phyloP scores from a whole-genome alignment of 2,888 invertebrate genomes.

The Ferrisia virgata region DNA sequence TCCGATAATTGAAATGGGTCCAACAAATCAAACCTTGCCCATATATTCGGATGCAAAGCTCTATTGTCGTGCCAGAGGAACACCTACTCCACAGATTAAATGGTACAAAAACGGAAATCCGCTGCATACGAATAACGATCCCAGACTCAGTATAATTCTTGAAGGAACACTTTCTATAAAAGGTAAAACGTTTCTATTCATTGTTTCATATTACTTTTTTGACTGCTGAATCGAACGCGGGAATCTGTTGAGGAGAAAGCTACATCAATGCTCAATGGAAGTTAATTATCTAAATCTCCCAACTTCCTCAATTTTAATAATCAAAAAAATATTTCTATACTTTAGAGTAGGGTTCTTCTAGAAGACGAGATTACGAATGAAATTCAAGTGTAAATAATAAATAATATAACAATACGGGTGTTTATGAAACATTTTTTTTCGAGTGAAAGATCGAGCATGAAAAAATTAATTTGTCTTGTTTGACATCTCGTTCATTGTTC shows the following conservation, averaged over 20 bases:
- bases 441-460: neutral
- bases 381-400: neutral
- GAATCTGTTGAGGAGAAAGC: neutral
- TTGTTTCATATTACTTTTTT: neutral
- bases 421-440: neutral
- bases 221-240: neutral
- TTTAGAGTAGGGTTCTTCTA: neutral
- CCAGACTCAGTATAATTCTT: conserved; percentile 63
- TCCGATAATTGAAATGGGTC: conserved; percentile 81
- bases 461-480: conserved; percentile 33
- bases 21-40: conserved; percentile 83
- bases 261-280: too few relatives aligned
- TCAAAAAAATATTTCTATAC: neutral
- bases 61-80: conserved; percentile 74
- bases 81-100: conserved; percentile 66
- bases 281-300: neutral
- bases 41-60: conserved; percentile 72
- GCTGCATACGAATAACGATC: conserved; percentile 55
- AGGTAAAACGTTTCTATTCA: conserved; percentile 57
- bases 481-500: neutral
- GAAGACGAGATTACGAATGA: neutral
- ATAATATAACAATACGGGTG: conserved; percentile 20
- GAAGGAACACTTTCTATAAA: conserved; percentile 74
- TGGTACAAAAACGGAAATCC: conserved; percentile 74
- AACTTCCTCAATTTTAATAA: neutral